phyloP scores from a whole-genome alignment of 2,888 invertebrate species.

The Lithosia quadra region DNA sequence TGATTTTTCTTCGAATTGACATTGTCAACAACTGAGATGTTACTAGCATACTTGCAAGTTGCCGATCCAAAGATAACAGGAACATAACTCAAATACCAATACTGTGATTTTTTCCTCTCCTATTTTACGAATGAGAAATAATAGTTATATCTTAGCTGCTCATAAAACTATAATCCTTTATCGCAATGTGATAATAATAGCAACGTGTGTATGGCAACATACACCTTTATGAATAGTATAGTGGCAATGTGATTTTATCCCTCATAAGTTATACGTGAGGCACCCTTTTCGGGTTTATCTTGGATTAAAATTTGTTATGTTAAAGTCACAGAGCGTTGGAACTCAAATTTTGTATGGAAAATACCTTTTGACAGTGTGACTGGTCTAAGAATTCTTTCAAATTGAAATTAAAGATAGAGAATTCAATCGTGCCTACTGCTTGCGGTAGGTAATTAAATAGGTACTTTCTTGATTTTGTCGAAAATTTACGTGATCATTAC shows the following conservation, averaged over 20 bases:
- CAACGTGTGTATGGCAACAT: not conserved
- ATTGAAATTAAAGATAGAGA: not conserved
- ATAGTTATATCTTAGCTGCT: too few species aligned
- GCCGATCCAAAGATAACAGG: too few species aligned
- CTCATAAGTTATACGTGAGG: constrained; percentile 9
- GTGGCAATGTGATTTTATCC: constrained; percentile 9
- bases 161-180: not conserved
- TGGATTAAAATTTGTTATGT: constrained; percentile 19
- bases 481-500: too few species aligned
- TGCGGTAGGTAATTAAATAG: too few species aligned
- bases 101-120: too few species aligned
- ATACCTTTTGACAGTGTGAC: constrained; percentile 5
- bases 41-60: too few species aligned
- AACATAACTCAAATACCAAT: too few species aligned
- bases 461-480: too few species aligned
- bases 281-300: constrained; percentile 15
- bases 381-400: not conserved
- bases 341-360: constrained; percentile 5
- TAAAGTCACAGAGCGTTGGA: constrained; percentile 9
- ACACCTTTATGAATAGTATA: constrained; percentile 10
- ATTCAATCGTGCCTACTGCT: not conserved
- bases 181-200: not conserved
- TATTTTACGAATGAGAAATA: too few species aligned
- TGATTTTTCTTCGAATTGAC: too few species aligned
- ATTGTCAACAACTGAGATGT: too few species aligned